phyloP scores from a whole-genome alignment of 2,113 vertebrate species.

The Macaca nemestrina region DNA sequence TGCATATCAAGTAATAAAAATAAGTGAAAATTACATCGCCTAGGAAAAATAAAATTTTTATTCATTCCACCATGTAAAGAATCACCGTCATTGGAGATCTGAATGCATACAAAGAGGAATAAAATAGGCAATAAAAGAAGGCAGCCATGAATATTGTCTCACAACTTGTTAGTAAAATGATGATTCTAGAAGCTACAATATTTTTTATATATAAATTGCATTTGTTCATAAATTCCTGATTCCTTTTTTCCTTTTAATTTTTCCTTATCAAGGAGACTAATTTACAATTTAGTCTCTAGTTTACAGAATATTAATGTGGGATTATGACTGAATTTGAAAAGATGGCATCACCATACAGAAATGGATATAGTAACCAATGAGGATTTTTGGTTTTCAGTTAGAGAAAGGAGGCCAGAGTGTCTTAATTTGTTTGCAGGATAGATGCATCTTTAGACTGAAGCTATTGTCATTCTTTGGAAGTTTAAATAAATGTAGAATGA shows the following conservation, averaged over 20 bases:
- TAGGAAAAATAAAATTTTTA: not conserved
- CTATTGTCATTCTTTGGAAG: not conserved
- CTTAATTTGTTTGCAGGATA: not conserved
- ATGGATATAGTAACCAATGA: not conserved
- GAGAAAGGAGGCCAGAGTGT: not conserved
- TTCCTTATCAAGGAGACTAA: not conserved
- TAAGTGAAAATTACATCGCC: not conserved
- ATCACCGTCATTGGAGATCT: not conserved
- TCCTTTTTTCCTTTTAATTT: not conserved
- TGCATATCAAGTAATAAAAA: not conserved
- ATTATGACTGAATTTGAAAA: not conserved
- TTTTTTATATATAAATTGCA: not conserved
- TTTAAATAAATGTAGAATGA: not conserved
- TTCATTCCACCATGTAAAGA: not conserved
- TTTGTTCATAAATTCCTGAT: not conserved
- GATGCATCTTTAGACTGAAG: not conserved
- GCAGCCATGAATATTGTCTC: not conserved
- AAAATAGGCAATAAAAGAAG: not conserved
- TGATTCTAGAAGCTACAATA: not conserved
- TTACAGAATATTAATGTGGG: not conserved
- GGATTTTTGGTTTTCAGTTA: not conserved
- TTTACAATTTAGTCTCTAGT: not conserved
- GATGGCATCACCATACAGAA: not conserved
- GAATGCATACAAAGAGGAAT: not conserved
- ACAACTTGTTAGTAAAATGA: not conserved